phyloP scores from a whole-genome alignment of 2,113 vertebrate genomes.

The Ochotona curzoniae region DNA sequence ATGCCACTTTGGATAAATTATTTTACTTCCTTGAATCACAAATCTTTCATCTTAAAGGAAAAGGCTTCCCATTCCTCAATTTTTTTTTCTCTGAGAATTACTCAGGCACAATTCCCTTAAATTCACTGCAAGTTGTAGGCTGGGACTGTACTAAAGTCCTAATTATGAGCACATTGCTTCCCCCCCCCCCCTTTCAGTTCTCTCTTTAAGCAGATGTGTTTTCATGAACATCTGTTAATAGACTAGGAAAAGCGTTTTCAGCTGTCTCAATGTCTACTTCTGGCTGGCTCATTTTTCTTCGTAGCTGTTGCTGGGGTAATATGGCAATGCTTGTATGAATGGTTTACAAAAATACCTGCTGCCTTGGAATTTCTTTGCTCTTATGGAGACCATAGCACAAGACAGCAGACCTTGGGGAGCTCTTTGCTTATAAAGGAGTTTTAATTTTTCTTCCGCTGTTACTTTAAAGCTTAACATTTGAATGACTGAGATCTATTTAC shows the following conservation, averaged over 20 bases:
- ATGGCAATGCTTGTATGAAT: background rate
- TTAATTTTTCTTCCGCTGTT: conserved; percentile 14
- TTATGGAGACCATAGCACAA: background rate
- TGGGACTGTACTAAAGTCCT: background rate
- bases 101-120: background rate
- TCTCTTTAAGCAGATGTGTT: background rate
- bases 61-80: background rate
- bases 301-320: background rate
- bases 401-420: background rate
- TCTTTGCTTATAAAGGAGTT: background rate
- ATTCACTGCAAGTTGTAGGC: background rate
- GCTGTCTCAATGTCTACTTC: background rate
- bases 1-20: background rate
- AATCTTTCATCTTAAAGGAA: conserved; percentile 36
- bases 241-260: background rate
- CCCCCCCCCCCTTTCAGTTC: background rate
- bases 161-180: background rate
- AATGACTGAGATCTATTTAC: conserved; percentile 29
- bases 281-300: background rate
- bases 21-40: background rate
- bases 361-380: background rate
- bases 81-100: background rate
- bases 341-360: background rate
- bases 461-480: conserved; percentile 40
- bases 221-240: background rate